Evolutionary conservation across 1,140 invertebrate genomes (phyloP).

Genomic region (Triops longicaudatus): DNA sequence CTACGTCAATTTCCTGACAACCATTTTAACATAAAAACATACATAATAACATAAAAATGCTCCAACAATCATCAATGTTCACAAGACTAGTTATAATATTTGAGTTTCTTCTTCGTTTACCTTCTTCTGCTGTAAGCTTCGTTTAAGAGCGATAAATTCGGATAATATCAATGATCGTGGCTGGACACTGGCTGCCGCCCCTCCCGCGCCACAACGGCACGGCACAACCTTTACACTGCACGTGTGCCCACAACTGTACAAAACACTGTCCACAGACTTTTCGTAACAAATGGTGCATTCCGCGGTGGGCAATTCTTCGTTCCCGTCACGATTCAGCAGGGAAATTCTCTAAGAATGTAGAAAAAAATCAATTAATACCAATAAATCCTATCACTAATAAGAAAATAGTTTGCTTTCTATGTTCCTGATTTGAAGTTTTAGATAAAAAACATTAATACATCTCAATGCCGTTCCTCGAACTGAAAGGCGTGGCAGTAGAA

Average conservation of each 20-base stretch:
- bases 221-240: conserved; percentile 73
- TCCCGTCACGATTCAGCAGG: not conserved
- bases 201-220: too few relatives aligned
- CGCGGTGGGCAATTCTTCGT: conserved; percentile 18
- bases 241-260: conserved; percentile 97
- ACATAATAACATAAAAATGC: not conserved
- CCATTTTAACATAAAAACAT: too few relatives aligned
- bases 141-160: conserved; percentile 83
- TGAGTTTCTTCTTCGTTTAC: too few relatives aligned
- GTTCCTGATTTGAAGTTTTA: too few relatives aligned
- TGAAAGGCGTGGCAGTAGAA: too few relatives aligned
- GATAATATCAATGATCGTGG: conserved; percentile 90
- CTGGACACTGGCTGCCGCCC: conserved; percentile 81
- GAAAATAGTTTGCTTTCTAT: not conserved
- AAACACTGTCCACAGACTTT: conserved; percentile 86
- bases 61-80: not conserved
- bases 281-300: too few relatives aligned
- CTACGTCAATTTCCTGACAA: too few relatives aligned
- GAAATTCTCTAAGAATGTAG: conserved; percentile 10
- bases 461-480: not conserved
- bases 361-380: not conserved
- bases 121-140: too few relatives aligned
- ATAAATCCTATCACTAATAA: not conserved
- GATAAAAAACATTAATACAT: too few relatives aligned
- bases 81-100: too few relatives aligned